Conservation (phyloP, 2,888 invertebrate genomes). For the Apotomis turbidana region DNA sequence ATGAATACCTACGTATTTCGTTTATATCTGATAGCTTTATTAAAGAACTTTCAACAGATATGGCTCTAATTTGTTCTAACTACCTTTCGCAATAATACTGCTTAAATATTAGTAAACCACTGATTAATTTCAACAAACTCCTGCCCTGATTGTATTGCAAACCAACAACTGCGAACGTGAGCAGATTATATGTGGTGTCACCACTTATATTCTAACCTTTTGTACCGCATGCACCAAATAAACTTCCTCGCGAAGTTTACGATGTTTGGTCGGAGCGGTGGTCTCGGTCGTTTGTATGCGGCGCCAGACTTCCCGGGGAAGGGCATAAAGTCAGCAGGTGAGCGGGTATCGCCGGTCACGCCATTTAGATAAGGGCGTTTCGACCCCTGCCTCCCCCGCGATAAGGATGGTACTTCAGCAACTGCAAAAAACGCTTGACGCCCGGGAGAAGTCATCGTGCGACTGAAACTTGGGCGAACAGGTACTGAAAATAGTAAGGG, state of each 20-base stretch:
- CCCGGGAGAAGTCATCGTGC: constrained; percentile 12
- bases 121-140: too few species aligned
- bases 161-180: neutral
- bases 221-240: constrained; percentile 19
- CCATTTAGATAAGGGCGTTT: constrained; percentile 79
- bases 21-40: too few species aligned
- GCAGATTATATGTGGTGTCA: constrained; percentile 46
- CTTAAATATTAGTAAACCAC: too few species aligned
- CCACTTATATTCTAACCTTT: constrained; percentile 52
- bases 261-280: constrained; percentile 67
- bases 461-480: neutral
- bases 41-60: too few species aligned
- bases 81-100: neutral
- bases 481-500: neutral
- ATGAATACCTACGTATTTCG: too few species aligned
- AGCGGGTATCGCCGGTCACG: constrained; percentile 77
- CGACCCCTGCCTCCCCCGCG: constrained; percentile 65
- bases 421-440: constrained; percentile 33
- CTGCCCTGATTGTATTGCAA: neutral
- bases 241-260: constrained; percentile 58
- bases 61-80: neutral
- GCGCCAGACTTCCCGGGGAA: constrained; percentile 69
- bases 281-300: constrained; percentile 73
- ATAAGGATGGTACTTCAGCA: constrained; percentile 55
- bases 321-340: constrained; percentile 78